These are phyloP conservation scores for Pilophorus perplexus DNA, from an alignment of 2,888 invertebrate genomes.

Conservation along the genomic window DNA sequence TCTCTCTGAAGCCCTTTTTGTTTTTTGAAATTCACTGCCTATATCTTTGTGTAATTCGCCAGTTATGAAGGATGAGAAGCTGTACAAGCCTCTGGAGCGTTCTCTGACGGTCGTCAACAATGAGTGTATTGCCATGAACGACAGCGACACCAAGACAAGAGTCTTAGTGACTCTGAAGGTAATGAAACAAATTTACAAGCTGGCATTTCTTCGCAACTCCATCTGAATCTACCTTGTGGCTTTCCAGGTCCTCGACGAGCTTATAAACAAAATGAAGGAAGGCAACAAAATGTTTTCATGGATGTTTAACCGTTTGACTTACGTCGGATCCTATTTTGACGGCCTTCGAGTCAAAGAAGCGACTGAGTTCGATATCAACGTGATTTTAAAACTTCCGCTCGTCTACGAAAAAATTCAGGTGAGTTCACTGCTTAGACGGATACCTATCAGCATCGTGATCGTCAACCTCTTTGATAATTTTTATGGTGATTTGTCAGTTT, in stretches of 20 bases:
- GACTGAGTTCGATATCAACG: constrained; percentile 63
- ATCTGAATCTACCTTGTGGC: too few relatives aligned
- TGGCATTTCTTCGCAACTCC: too few relatives aligned
- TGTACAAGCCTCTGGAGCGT: constrained; percentile 1
- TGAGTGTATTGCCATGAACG: constrained; percentile 19
- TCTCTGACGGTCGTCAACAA: constrained; percentile 1
- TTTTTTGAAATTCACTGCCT: too few relatives aligned
- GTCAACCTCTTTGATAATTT: too few relatives aligned
- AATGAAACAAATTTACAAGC: neutral
- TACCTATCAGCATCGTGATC: too few relatives aligned
- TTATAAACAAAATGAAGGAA: constrained; percentile 24
- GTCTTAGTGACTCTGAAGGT: neutral
- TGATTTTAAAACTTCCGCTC: constrained; percentile 54
- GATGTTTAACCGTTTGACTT: constrained; percentile 35
- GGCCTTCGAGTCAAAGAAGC: constrained; percentile 60
- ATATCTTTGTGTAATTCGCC: too few relatives aligned
- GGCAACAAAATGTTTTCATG: constrained; percentile 25
- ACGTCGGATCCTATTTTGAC: constrained; percentile 62
- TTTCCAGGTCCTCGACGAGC: constrained; percentile 25
- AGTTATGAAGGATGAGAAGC: constrained; percentile 29
- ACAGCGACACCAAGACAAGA: neutral
- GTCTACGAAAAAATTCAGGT: constrained; percentile 34
- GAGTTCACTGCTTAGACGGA: too few relatives aligned
- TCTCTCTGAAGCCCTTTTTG: too few relatives aligned
- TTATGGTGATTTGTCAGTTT: too few relatives aligned